phyloP scores from a whole-genome alignment of 2,797 vertebrate species.

The Melopsittacus undulatus region DNA sequence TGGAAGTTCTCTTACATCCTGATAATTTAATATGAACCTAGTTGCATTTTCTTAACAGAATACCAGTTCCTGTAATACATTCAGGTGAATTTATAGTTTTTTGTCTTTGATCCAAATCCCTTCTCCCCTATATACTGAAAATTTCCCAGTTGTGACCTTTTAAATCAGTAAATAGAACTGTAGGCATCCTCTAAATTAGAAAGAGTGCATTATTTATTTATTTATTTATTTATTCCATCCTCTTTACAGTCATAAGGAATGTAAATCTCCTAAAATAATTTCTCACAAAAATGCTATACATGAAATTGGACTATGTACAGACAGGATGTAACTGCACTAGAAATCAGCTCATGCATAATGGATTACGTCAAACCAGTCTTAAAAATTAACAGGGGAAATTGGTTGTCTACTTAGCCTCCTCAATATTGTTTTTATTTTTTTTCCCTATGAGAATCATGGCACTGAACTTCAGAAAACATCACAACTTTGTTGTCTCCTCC shows the following conservation, averaged over 20 bases:
- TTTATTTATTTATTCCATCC: neutral
- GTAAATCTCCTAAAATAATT: neutral
- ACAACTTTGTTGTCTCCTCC: neutral
- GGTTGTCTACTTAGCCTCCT: neutral
- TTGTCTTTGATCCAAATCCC: neutral
- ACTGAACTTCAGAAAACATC: neutral
- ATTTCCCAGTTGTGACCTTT: neutral
- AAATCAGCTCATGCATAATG: neutral
- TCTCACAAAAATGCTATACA: neutral
- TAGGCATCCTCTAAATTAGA: neutral
- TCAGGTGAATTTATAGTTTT: neutral
- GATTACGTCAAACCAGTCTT: neutral
- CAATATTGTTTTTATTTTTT: neutral
- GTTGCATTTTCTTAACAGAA: neutral
- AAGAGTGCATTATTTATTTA: neutral
- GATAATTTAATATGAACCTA: neutral
- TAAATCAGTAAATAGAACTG: neutral
- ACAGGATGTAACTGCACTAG: neutral
- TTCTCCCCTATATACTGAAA: neutral
- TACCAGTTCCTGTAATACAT: neutral
- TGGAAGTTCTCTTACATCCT: neutral
- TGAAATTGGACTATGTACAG: neutral
- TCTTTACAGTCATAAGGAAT: neutral
- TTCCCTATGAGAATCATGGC: neutral
- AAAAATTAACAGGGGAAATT: conserved; percentile 12